These are phyloP conservation scores for Laticauda laticaudata DNA, from an alignment of 2,113 vertebrate species.

Conservation along the genomic window DNA sequence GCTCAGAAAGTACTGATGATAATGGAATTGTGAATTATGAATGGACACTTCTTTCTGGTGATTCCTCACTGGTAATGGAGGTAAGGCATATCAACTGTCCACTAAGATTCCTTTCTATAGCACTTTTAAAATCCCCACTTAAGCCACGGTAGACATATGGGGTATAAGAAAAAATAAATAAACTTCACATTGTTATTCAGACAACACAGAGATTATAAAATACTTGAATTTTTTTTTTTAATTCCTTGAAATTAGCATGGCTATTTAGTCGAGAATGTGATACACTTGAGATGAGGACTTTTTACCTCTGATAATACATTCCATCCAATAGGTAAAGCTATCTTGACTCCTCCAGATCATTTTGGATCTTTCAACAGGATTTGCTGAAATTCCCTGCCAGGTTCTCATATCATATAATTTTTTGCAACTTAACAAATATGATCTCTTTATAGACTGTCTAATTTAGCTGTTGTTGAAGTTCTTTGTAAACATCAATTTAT, in stretches of 20 bases:
- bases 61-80: slow-evolving; percentile 67
- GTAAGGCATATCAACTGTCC: slow-evolving; percentile 64
- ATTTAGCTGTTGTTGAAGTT: background rate
- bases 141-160: background rate
- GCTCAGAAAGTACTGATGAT: slow-evolving; percentile 78
- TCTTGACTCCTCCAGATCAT: background rate
- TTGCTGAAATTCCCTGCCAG: background rate
- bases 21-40: slow-evolving; percentile 61
- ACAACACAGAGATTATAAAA: background rate
- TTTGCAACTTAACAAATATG: background rate
- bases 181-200: background rate
- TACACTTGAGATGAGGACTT: background rate
- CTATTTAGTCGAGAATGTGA: background rate
- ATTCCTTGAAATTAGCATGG: background rate
- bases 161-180: background rate
- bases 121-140: background rate
- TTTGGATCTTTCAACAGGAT: background rate
- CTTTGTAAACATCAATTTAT: background rate
- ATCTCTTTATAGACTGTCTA: background rate
- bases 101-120: background rate
- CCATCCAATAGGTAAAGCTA: background rate
- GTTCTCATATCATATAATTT: background rate
- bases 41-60: slow-evolving; percentile 75
- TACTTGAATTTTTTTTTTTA: background rate
- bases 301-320: background rate